Conservation (phyloP, 2,113 vertebrate species). For the Hemicordylus capensis region DNA sequence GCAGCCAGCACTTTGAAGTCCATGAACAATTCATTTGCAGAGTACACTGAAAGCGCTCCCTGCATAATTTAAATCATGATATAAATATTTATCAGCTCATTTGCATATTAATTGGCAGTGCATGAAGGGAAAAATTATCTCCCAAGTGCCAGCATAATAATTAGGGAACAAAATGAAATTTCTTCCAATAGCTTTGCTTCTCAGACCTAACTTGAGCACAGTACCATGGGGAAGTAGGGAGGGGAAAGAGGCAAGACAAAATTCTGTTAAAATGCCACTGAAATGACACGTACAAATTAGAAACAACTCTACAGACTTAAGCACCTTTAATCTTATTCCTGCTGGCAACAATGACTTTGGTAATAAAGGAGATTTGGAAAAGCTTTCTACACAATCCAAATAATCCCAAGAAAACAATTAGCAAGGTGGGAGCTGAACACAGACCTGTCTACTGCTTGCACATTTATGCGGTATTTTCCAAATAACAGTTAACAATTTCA, state of each 20-base stretch:
- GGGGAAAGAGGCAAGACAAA: slow-evolving; percentile 70
- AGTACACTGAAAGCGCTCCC: slow-evolving; percentile 95
- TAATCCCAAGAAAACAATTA: slow-evolving; percentile 82
- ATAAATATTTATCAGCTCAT: slow-evolving; percentile 99
- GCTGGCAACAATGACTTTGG: slow-evolving; percentile 82
- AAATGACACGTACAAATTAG: slow-evolving; percentile 83
- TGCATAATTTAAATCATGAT: slow-evolving; percentile 96
- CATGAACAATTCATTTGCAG: slow-evolving; percentile 98
- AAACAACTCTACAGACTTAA: slow-evolving; percentile 83
- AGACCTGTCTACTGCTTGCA: slow-evolving; percentile 61
- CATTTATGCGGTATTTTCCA: slow-evolving; percentile 62
- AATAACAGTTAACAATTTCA: slow-evolving; percentile 33
- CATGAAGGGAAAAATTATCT: slow-evolving; percentile 89
- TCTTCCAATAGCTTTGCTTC: slow-evolving; percentile 82
- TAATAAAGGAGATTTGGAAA: slow-evolving; percentile 83
- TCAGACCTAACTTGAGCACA: slow-evolving; percentile 77
- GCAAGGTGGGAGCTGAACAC: slow-evolving; percentile 75
- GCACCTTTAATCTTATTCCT: slow-evolving; percentile 85
- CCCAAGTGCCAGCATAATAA: slow-evolving; percentile 88
- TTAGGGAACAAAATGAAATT: slow-evolving; percentile 91
- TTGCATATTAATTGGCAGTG: slow-evolving; percentile 99
- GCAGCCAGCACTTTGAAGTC: slow-evolving; percentile 99
- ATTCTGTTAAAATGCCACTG: slow-evolving; percentile 80
- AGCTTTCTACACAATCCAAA: slow-evolving; percentile 80
- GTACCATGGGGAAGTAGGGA: slow-evolving; percentile 73